A percentile compares a stretch with the other conserved stretches of the same genome.
Conservation (phyloP, 1,140 invertebrate species). For the Dufourea novaeangliae region DNA sequence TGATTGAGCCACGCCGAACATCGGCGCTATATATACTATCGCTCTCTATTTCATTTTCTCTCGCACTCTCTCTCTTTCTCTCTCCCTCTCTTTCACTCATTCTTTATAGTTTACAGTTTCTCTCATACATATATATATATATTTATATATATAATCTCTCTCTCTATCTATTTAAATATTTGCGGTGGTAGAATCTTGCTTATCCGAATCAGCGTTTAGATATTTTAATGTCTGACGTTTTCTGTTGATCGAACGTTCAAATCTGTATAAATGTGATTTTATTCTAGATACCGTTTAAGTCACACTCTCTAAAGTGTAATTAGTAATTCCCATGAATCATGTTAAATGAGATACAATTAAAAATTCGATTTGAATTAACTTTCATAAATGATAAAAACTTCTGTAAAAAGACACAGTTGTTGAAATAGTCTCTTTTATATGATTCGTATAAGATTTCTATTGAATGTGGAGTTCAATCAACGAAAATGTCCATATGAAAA, state of each 20-base stretch:
- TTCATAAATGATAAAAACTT: neutral
- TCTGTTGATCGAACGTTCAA: slow-evolving; percentile 25
- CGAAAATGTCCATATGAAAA: slow-evolving; percentile 28
- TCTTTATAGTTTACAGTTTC: slow-evolving; percentile 5
- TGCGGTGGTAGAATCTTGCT: slow-evolving; percentile 31
- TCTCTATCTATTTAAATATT: slow-evolving; percentile 54
- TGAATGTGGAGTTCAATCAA: slow-evolving; percentile 28
- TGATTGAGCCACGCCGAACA: slow-evolving; percentile 66
- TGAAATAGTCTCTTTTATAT: no score
- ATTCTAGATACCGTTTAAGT: neutral
- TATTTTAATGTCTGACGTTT: slow-evolving; percentile 17
- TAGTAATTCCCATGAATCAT: neutral
- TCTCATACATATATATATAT: slow-evolving; percentile 8
- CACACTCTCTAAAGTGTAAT: neutral
- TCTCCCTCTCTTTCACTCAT: neutral
- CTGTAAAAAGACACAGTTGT: neutral
- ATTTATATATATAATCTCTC: slow-evolving; percentile 44
- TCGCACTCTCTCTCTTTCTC: neutral
- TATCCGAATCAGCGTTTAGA: neutral
- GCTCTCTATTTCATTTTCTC: slow-evolving; percentile 42
- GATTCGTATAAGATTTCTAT: neutral
- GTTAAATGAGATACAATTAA: neutral
- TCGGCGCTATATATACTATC: slow-evolving; percentile 68
- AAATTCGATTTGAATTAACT: slow-evolving; percentile 4
- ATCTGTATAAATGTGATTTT: neutral